Evolutionary conservation across 2,797 vertebrate genomes (phyloP).

Genomic region (Paratrypauchen microcephalus): DNA sequence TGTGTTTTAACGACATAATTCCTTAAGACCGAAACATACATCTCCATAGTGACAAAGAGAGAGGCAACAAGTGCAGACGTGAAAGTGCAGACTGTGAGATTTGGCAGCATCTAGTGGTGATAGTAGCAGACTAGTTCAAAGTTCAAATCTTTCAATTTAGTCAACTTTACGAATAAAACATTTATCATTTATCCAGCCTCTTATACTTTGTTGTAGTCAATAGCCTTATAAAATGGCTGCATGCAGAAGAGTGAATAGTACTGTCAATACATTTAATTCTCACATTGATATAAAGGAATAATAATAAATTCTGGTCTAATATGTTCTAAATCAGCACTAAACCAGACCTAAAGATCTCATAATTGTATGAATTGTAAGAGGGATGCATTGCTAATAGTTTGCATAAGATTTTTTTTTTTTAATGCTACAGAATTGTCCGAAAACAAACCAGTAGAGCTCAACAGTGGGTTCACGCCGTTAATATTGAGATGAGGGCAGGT

Average conservation of each 20-base stretch:
- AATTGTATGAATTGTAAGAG: neutral
- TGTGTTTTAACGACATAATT: neutral
- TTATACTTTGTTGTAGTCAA: neutral
- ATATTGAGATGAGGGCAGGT: neutral
- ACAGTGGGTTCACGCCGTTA: neutral
- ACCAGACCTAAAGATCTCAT: neutral
- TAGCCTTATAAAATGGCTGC: no score
- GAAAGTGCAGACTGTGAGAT: neutral
- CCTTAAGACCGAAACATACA: neutral
- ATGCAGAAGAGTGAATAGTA: no score
- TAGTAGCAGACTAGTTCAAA: neutral
- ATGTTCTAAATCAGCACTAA: neutral
- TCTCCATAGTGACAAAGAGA: neutral
- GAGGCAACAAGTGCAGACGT: conserved; percentile 4
- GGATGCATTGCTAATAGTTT: neutral
- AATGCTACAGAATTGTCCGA: neutral
- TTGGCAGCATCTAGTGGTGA: conserved; percentile 8
- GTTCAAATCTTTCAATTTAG: neutral
- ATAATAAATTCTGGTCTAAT: neutral
- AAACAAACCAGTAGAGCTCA: neutral
- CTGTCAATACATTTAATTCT: neutral
- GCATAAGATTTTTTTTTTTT: neutral
- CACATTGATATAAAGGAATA: neutral
- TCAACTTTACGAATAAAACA: neutral
- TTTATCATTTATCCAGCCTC: neutral